These are phyloP conservation scores for human DNA, from an alignment of 2,113 vertebrate genomes.

Conservation along the genomic window GRCh38 chr3:140340001-140340500, in stretches of 20 bases:
- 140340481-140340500: background rate
- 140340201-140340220: background rate
- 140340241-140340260: background rate
- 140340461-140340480: background rate
- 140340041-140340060: background rate
- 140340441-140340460: background rate
- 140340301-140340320: background rate
- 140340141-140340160: background rate
- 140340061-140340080: background rate
- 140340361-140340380: background rate
- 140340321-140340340: background rate
- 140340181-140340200: background rate
- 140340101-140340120: background rate
- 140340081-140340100: accelerated
- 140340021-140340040: background rate
- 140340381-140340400: background rate
- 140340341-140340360: background rate
- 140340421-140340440: background rate
- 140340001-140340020: background rate
- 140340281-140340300: background rate
- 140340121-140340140: background rate
- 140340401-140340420: background rate
- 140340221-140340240: background rate
- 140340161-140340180: background rate
- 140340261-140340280: background rate